phyloP scores from a whole-genome alignment of 2,113 vertebrate species.

The Melospiza melodia region DNA sequence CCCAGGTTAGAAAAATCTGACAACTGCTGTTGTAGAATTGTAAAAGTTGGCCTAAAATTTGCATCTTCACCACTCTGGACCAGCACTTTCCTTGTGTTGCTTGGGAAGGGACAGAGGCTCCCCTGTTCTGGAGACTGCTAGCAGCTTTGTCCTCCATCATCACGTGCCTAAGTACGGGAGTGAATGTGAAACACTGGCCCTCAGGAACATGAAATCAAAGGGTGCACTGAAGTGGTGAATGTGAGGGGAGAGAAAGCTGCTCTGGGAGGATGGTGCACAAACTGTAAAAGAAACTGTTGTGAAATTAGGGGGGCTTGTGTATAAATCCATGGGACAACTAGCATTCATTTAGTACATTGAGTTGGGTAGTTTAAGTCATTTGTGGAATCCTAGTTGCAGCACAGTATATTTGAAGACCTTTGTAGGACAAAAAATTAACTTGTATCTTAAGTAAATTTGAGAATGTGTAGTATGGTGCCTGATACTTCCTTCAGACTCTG shows the following conservation, averaged over 20 bases:
- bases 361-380: neutral
- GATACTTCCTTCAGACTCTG: neutral
- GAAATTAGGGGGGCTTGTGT: neutral
- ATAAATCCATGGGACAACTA: neutral
- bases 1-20: neutral
- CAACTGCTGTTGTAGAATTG: neutral
- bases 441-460: neutral
- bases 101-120: neutral
- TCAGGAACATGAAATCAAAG: neutral
- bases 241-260: neutral
- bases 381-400: neutral
- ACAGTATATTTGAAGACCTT: neutral
- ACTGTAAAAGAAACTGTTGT: neutral
- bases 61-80: neutral
- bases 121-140: neutral
- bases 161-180: neutral
- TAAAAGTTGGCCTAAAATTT: neutral
- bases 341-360: neutral
- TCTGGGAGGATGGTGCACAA: neutral
- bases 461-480: neutral
- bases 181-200: neutral
- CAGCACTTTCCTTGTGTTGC: neutral
- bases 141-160: neutral
- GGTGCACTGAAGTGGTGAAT: neutral
- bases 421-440: neutral